Evolutionary conservation across 1,140 invertebrate species (phyloP).

Genomic region (Aphelenchoides fujianensis): DNA sequence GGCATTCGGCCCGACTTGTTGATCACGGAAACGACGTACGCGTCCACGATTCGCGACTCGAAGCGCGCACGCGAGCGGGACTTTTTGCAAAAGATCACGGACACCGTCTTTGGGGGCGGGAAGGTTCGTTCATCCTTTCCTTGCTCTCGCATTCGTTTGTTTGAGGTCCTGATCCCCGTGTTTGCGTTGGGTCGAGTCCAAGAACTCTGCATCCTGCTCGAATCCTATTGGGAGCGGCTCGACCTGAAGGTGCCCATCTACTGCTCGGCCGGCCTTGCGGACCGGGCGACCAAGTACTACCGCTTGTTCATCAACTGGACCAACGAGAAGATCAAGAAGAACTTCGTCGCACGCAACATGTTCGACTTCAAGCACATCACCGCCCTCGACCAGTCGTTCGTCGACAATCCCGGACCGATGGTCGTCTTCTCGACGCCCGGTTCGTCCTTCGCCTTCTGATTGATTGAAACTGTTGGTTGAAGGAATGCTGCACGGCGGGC

Average conservation of each 20-base stretch:
- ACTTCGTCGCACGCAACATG: conserved; percentile 99
- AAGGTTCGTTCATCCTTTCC: conserved; percentile 63
- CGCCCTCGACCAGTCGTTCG: conserved; percentile 90
- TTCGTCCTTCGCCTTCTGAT: no score
- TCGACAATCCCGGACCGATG: conserved; percentile 97
- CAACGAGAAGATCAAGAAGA: conserved; percentile 98
- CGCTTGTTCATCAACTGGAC: conserved; percentile 99
- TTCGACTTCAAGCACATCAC: conserved; percentile 98
- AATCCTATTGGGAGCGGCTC: conserved; percentile 94
- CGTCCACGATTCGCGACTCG: conserved; percentile 96
- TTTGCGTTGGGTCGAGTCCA: conserved; percentile 97
- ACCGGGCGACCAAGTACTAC: conserved; percentile 73
- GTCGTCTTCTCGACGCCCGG: conserved; percentile 97
- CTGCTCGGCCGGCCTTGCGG: conserved; percentile 83
- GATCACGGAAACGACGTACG: conserved; percentile 98
- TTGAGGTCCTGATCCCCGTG: conserved; percentile 95
- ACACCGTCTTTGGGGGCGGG: conserved; percentile 68
- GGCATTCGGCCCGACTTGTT: conserved; percentile 95
- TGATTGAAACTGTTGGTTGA: conserved; percentile 19
- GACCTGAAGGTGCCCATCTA: conserved; percentile 96
- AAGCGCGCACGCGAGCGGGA: conserved; percentile 90
- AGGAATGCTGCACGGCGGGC: conserved; percentile 97
- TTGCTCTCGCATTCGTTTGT: conserved; percentile 71
- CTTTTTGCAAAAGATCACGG: conserved; percentile 90
- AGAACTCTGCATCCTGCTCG: conserved; percentile 91